These are phyloP conservation scores for Caerostris darwini DNA, from an alignment of 1,140 invertebrate species.

Conservation along the genomic window DNA sequence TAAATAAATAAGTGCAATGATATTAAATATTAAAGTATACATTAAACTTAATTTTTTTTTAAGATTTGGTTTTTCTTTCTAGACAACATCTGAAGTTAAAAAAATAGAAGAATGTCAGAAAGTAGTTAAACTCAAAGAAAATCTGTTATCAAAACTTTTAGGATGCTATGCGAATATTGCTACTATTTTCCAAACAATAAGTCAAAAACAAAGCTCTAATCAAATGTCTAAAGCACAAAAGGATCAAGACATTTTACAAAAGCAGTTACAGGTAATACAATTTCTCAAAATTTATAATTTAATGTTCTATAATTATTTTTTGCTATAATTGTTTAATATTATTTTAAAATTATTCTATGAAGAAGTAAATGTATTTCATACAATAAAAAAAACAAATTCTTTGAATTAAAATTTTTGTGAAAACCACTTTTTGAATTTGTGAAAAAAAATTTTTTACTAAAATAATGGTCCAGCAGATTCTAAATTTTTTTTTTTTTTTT, in stretches of 20 bases:
- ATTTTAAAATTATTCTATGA: neutral
- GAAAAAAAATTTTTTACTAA: neutral
- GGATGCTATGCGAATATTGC: neutral
- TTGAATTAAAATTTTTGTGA: neutral
- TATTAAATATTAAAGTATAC: neutral
- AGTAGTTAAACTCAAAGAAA: slow-evolving; percentile 4
- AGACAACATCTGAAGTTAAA: neutral
- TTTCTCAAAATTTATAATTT: neutral
- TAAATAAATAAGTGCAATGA: neutral
- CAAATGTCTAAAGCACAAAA: neutral
- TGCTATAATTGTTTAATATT: neutral
- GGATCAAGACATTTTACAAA: neutral
- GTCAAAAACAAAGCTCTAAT: neutral
- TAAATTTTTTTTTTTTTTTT: too few species aligned
- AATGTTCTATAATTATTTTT: neutral
- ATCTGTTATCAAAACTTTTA: slow-evolving; percentile 49
- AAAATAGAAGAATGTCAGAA: neutral
- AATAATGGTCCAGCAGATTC: too few species aligned
- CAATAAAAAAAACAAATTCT: neutral
- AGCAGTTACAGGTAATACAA: slow-evolving; percentile 11
- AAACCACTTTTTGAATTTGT: neutral
- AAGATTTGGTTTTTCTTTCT: neutral
- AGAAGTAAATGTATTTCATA: neutral
- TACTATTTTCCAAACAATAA: neutral
- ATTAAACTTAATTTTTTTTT: neutral